phyloP scores from a whole-genome alignment of 1,140 invertebrate genomes.

The Pogonus chalceus region DNA sequence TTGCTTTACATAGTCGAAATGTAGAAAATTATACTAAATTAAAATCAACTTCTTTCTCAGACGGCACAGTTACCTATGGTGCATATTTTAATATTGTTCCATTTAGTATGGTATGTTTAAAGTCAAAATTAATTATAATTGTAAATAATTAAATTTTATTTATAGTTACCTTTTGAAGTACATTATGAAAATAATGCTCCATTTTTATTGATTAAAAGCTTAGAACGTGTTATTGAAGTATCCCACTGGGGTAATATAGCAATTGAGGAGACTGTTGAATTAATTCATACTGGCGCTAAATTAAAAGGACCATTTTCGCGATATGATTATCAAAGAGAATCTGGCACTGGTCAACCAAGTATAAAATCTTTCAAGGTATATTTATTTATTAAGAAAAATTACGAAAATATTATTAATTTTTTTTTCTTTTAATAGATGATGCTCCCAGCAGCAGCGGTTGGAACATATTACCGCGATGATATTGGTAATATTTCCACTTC shows the following conservation, averaged over 20 bases:
- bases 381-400: background rate
- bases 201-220: conserved; percentile 79
- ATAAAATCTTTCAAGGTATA: conserved; percentile 74
- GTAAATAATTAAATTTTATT: background rate
- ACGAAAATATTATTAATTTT: background rate
- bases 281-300: conserved; percentile 84
- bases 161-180: too few species aligned
- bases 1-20: conserved; percentile 36
- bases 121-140: background rate
- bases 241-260: conserved; percentile 99
- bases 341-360: conserved; percentile 71
- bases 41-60: conserved; percentile 70
- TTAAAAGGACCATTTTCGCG: conserved; percentile 91
- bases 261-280: conserved; percentile 87
- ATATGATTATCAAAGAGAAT: conserved; percentile 91
- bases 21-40: conserved; percentile 80
- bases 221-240: conserved; percentile 86
- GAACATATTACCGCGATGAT: conserved; percentile 52
- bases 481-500: conserved; percentile 99
- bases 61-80: conserved; percentile 76
- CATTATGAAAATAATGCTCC: conserved; percentile 97
- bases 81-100: conserved; percentile 65
- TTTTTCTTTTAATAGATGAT: conserved; percentile 45
- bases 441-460: conserved; percentile 67
- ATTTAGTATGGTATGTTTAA: conserved; percentile 21